Evolutionary conservation across 2,888 invertebrate genomes (phyloP), one percentile per base, ranked within the genome.

Genomic region (Charanyca ferruginea): DNA sequence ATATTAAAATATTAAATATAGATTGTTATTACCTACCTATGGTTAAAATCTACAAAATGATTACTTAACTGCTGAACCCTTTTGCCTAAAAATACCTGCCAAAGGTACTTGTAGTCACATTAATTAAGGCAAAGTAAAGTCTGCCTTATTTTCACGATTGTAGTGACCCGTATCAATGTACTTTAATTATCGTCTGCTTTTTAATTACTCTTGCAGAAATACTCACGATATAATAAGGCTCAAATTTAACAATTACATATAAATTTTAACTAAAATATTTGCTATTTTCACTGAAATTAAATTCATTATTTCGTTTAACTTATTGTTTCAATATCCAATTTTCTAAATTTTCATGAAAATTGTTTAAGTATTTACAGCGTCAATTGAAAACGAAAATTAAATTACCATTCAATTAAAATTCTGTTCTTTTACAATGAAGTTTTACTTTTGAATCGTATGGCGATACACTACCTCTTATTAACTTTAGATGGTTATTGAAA

Each of bases 181-280:
- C 32, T 71, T 51, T 28, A 41, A 62, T 51, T 61, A 44, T 71
- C 45, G 35, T 22, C 22, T 44, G 38, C 16, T 49, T 71, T 66
- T 58, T 22, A 60, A 54, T 60, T 60, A 65, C 49, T 48, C 20
- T 42, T 54, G 20, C 23, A 62, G 25, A 61, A 66, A 66, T 66
- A 42, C 13, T 44, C 6, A 55, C 16, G n/a, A 48, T 57, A 60
- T 38, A 58, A 58, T 45, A 57, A 48, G 7, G 7, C 9, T 58
- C 35, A 77, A 77, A 25, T 71, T 66, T 45, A 71, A 28, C 53
- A 65, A 61, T 77, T 72, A 74, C 44, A 22, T 45, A 44, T 83
- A 79, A 72, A 80, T 80, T 77, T 57, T 67, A 41, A 48, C 25
- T 25, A 54, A 62, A 73, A 54, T 61, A 38, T 59, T 77, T 54